Percentiles rank a stretch among this genome's conserved stretches.
phyloP scores from a whole-genome alignment of 1,140 invertebrate genomes.

The Fopius arisanus region DNA sequence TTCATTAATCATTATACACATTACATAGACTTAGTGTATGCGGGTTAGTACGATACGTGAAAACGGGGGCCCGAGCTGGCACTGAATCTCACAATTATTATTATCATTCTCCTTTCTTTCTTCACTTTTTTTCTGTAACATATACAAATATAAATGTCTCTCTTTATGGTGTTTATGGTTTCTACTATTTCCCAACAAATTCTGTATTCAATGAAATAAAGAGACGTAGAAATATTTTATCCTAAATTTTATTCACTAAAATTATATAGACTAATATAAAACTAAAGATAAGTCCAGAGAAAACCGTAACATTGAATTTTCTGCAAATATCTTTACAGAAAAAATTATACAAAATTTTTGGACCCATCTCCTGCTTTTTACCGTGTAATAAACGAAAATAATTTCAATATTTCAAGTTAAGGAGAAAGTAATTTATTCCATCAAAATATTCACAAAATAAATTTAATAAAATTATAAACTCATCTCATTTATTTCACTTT shows the following conservation, averaged over 20 bases:
- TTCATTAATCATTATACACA: constrained; percentile 58
- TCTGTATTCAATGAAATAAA: neutral
- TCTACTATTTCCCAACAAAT: neutral
- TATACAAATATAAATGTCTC: constrained; percentile 15
- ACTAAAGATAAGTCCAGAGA: neutral
- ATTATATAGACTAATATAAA: neutral
- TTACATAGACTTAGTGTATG: constrained; percentile 61
- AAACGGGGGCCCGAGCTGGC: constrained; percentile 48
- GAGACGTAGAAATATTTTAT: neutral
- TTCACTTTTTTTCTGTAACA: constrained; percentile 1
- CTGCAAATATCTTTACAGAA: neutral
- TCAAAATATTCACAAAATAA: constrained; percentile 5
- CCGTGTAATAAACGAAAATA: neutral
- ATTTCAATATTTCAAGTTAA: neutral
- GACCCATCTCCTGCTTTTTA: neutral
- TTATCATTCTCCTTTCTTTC: neutral
- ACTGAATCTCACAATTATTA: constrained; percentile 49
- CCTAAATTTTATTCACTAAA: neutral
- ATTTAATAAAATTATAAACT: neutral
- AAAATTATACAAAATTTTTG: neutral
- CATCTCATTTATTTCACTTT: neutral
- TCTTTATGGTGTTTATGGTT: neutral
- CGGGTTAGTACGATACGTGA: constrained; percentile 50
- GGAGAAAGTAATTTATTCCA: neutral
- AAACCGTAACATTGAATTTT: too few species aligned